Evolutionary conservation across 37 sponge, comb jelly and placozoan species (phyloP).

Genomic region (Bolinopsis microptera): DNA sequence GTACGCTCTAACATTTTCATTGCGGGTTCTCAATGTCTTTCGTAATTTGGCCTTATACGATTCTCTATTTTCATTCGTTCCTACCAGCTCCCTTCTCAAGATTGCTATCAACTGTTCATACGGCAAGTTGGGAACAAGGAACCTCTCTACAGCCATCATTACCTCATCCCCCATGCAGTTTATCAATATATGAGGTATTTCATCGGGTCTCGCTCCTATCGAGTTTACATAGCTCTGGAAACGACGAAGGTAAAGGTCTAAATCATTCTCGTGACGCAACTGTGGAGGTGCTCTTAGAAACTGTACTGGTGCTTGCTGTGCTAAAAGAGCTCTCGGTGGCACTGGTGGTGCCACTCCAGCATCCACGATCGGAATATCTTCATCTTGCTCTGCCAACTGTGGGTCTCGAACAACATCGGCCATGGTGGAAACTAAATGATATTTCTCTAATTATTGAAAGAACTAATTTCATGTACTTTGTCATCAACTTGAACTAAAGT

Average conservation of each 20-base stretch:
- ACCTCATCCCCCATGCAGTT: background rate
- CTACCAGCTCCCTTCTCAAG: background rate
- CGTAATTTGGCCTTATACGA: too few species aligned
- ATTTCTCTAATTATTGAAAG: too few species aligned
- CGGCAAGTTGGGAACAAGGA: background rate
- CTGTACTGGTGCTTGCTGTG: background rate
- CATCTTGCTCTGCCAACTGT: too few species aligned
- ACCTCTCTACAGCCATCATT: background rate
- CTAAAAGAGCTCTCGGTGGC: background rate
- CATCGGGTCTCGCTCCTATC: background rate
- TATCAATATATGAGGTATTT: slow-evolving; percentile 12
- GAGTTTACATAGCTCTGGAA: background rate
- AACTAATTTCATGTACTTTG: too few species aligned
- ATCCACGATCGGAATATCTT: too few species aligned
- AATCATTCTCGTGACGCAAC: background rate
- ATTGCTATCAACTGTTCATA: background rate
- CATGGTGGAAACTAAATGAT: too few species aligned
- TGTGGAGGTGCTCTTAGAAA: background rate
- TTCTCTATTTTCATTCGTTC: background rate
- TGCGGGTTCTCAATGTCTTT: too few species aligned
- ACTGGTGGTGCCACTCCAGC: too few species aligned
- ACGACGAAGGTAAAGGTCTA: background rate
- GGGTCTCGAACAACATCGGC: too few species aligned
- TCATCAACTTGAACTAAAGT: too few species aligned
- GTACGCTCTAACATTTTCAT: background rate